Evolutionary conservation across 1,140 invertebrate species (phyloP).

Genomic region (Mycetomoellerius zeteki): DNA sequence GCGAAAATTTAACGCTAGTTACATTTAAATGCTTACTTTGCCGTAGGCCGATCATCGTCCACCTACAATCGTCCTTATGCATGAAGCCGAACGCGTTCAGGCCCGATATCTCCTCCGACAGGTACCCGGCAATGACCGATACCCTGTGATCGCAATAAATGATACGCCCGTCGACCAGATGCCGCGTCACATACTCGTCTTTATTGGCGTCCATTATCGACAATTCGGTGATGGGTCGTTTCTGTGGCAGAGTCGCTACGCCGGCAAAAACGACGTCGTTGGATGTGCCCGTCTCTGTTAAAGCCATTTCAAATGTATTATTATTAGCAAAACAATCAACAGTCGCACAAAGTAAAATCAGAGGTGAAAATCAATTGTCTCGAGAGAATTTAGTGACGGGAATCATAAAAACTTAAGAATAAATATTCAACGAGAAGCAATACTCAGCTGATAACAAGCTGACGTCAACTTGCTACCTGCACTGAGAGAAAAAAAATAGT

Average conservation of each 20-base stretch:
- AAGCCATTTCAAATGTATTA: neutral
- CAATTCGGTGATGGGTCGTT: slow-evolving; percentile 90
- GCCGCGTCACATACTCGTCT: slow-evolving; percentile 95
- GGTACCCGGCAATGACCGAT: slow-evolving; percentile 93
- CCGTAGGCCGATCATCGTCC: slow-evolving; percentile 93
- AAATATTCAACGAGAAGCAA: neutral
- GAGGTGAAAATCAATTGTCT: neutral
- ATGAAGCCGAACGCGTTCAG: slow-evolving; percentile 94
- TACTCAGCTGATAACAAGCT: neutral
- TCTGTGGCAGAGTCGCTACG: slow-evolving; percentile 89
- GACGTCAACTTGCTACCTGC: no score
- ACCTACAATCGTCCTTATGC: slow-evolving; percentile 94
- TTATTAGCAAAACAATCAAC: slow-evolving; percentile 18
- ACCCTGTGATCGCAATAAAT: slow-evolving; percentile 95
- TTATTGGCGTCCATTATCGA: slow-evolving; percentile 91
- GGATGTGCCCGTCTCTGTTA: slow-evolving; percentile 72
- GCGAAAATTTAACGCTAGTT: neutral
- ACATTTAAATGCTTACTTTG: slow-evolving; percentile 90
- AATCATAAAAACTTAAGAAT: neutral
- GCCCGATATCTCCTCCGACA: slow-evolving; percentile 93
- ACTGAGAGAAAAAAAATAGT: no score
- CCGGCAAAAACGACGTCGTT: slow-evolving; percentile 90
- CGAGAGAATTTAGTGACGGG: neutral
- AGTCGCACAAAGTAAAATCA: neutral
- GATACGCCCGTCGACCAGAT: slow-evolving; percentile 94